These are phyloP conservation scores for Agelas oroides DNA, from an alignment of 37 sponge, comb jelly and placozoan genomes.

Conservation along the genomic window DNA sequence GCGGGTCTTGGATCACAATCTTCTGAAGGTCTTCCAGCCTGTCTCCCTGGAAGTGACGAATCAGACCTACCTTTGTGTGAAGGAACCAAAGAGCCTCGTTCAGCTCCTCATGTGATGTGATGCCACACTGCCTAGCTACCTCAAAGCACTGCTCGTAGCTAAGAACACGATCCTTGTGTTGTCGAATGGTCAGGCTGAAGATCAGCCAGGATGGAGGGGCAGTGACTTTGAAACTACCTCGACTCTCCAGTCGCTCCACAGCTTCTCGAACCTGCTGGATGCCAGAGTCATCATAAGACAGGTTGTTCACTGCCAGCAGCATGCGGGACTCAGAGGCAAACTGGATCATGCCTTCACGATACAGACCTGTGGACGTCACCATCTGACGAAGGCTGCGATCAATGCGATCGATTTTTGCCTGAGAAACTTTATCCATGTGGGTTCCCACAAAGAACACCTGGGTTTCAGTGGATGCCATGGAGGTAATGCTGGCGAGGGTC, in stretches of 20 bases:
- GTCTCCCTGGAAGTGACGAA: not conserved
- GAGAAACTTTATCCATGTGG: not conserved
- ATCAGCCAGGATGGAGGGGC: not conserved
- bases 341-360: not conserved
- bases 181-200: not conserved
- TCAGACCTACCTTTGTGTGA: not conserved
- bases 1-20: not conserved
- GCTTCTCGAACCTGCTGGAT: not conserved
- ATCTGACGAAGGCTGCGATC: not conserved
- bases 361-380: not conserved
- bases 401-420: not conserved
- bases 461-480: not conserved
- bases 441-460: not conserved
- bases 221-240: not conserved
- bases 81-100: not conserved
- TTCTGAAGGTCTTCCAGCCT: not conserved
- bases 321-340: constrained; percentile 1
- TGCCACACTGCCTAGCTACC: not conserved
- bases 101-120: not conserved
- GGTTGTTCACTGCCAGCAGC: not conserved
- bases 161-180: not conserved
- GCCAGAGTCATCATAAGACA: not conserved
- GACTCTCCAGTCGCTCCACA: not conserved
- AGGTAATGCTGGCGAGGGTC: constrained; percentile 10
- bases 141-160: not conserved